phyloP scores from a whole-genome alignment of 2,888 invertebrate species.

The Lepidocyrtoides sp. region DNA sequence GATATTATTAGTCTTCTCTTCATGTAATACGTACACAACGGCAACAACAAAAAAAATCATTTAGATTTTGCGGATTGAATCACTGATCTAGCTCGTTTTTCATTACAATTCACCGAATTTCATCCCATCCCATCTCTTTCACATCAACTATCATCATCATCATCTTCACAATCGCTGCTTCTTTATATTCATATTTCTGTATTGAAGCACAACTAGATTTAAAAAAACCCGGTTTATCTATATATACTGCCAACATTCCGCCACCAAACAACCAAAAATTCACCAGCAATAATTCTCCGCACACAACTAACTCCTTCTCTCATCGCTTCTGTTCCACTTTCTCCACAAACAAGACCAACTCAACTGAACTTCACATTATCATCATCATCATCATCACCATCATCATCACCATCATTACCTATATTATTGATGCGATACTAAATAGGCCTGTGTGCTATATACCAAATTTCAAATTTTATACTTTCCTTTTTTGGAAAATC shows the following conservation, averaged over 20 bases:
- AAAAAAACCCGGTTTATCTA: not conserved
- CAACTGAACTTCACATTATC: too few relatives aligned
- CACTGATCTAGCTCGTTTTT: slow-evolving; percentile 10
- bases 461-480: too few relatives aligned
- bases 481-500: too few relatives aligned
- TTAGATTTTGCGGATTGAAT: slow-evolving; percentile 17
- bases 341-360: not conserved
- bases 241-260: not conserved
- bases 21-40: too few relatives aligned
- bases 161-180: not conserved
- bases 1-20: too few relatives aligned
- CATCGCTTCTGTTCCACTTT: not conserved
- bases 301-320: too few relatives aligned
- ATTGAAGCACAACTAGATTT: not conserved
- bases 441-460: too few relatives aligned
- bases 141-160: slow-evolving; percentile 9
- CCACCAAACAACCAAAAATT: slow-evolving; percentile 20
- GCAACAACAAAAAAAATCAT: too few relatives aligned
- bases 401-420: too few relatives aligned
- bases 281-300: not conserved
- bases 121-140: slow-evolving; percentile 7
- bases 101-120: slow-evolving; percentile 15
- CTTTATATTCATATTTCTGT: not conserved
- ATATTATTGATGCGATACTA: too few relatives aligned
- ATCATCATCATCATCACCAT: slow-evolving; percentile 27